Evolutionary conservation across 2,113 vertebrate genomes (phyloP).

Genomic region (Apus apus): DNA sequence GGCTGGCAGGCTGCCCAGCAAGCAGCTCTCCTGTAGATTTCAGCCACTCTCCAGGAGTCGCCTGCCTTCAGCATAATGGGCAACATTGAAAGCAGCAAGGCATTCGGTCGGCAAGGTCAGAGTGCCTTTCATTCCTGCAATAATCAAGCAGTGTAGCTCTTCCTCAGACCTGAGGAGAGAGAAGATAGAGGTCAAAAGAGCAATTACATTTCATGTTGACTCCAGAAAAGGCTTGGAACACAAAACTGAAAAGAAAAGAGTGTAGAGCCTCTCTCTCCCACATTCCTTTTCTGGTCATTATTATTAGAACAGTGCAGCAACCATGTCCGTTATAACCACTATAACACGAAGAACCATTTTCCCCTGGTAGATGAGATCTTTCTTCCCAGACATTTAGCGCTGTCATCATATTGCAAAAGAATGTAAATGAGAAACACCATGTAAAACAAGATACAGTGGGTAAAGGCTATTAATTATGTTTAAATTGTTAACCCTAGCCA

Average conservation of each 20-base stretch:
- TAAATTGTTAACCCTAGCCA: conserved; percentile 74
- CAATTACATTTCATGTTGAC: conserved; percentile 86
- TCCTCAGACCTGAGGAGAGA: conserved; percentile 81
- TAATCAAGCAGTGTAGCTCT: conserved; percentile 84
- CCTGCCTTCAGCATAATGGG: conserved; percentile 81
- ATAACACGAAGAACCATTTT: conserved; percentile 67
- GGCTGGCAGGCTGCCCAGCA: conserved; percentile 78
- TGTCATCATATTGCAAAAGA: conserved; percentile 76
- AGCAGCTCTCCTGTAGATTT: conserved; percentile 73
- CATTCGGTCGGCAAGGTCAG: conserved; percentile 80
- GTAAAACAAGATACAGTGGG: conserved; percentile 71
- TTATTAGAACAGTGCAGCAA: conserved; percentile 65
- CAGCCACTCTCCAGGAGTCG: conserved; percentile 77
- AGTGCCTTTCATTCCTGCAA: conserved; percentile 84
- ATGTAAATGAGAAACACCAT: conserved; percentile 76
- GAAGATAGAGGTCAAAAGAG: conserved; percentile 86
- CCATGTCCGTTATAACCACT: conserved; percentile 61
- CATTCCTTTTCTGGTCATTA: conserved; percentile 71
- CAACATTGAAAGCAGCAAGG: conserved; percentile 80
- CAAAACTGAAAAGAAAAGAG: conserved; percentile 68
- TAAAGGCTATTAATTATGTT: conserved; percentile 79
- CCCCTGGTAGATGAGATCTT: conserved; percentile 61
- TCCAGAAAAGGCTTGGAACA: conserved; percentile 79
- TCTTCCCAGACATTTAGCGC: conserved; percentile 68
- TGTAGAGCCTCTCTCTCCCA: conserved; percentile 50